Percentiles rank a stretch among this genome's conserved stretches.
Evolutionary conservation across 2,113 vertebrate species (phyloP).

Genomic region (Elephantulus edwardii): DNA sequence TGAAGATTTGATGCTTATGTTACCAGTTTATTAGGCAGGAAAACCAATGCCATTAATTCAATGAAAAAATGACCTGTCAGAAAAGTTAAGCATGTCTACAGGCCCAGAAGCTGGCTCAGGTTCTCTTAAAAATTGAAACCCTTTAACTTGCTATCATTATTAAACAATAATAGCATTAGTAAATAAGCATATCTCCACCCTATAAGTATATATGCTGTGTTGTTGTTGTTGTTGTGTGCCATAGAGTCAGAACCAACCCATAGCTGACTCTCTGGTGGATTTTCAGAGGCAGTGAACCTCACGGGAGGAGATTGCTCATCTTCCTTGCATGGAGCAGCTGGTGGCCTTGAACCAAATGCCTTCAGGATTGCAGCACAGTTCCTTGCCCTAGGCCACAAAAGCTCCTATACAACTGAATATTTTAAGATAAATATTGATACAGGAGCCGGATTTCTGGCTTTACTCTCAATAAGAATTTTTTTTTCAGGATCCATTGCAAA

Average conservation of each 20-base stretch:
- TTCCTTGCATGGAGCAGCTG: too few relatives aligned
- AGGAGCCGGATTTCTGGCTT: not conserved
- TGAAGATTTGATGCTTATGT: constrained; percentile 70
- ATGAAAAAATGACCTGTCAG: constrained; percentile 56
- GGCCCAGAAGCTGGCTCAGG: not conserved
- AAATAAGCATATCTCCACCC: too few relatives aligned
- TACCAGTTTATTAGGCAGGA: constrained; percentile 72
- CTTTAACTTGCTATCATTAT: not conserved
- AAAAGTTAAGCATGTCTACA: constrained; percentile 17
- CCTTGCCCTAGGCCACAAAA: too few relatives aligned
- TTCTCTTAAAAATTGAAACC: constrained; percentile 10
- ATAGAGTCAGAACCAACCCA: too few relatives aligned
- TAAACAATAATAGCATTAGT: not conserved
- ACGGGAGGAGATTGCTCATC: too few relatives aligned
- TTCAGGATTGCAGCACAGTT: too few relatives aligned
- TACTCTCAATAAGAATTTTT: not conserved
- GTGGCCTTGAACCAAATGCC: too few relatives aligned
- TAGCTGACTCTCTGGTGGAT: too few relatives aligned
- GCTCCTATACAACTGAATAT: not conserved
- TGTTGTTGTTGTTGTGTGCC: too few relatives aligned
- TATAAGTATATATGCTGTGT: not conserved
- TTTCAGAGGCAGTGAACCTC: too few relatives aligned
- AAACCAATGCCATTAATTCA: constrained; percentile 63
- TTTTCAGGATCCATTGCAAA: not conserved
- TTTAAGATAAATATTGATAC: not conserved